These are phyloP conservation scores for Proterorhinus semilunaris DNA, from an alignment of 2,113 vertebrate species.

Conservation along the genomic window DNA sequence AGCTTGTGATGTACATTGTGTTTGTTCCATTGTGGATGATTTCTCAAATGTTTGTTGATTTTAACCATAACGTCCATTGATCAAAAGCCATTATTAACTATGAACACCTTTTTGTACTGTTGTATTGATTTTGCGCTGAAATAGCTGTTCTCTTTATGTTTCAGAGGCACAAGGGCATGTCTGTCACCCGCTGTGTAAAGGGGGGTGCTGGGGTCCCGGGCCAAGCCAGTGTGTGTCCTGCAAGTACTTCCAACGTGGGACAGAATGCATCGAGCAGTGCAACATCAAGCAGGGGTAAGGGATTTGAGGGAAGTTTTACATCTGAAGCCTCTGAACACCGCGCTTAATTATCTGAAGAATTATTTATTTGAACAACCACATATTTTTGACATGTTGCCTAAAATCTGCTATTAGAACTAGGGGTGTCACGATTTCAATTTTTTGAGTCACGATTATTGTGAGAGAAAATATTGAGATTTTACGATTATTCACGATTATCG, in stretches of 20 bases:
- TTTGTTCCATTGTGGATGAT: too few relatives aligned
- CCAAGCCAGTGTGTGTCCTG: conserved; percentile 88
- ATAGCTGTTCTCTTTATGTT: not conserved
- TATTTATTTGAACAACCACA: not conserved
- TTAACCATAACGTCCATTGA: too few relatives aligned
- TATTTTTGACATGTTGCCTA: not conserved
- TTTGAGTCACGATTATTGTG: too few relatives aligned
- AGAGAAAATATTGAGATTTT: too few relatives aligned
- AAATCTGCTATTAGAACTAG: too few relatives aligned
- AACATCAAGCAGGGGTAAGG: conserved; percentile 85
- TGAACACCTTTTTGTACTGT: not conserved
- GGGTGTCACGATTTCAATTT: too few relatives aligned
- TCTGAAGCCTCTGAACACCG: too few relatives aligned
- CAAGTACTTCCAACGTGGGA: conserved; percentile 81
- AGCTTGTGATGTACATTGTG: not conserved
- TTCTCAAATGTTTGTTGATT: not conserved
- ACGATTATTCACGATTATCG: too few relatives aligned
- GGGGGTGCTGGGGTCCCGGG: conserved; percentile 91
- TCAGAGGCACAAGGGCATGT: conserved; percentile 67
- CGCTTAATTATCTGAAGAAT: not conserved
- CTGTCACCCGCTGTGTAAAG: conserved; percentile 83
- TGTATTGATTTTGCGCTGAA: not conserved
- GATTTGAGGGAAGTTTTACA: too few relatives aligned
- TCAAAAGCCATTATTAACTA: too few relatives aligned
- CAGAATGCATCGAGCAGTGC: conserved; percentile 89